These are phyloP conservation scores for Ectropis grisescens DNA, from an alignment of 1,140 invertebrate genomes.

Conservation along the genomic window DNA sequence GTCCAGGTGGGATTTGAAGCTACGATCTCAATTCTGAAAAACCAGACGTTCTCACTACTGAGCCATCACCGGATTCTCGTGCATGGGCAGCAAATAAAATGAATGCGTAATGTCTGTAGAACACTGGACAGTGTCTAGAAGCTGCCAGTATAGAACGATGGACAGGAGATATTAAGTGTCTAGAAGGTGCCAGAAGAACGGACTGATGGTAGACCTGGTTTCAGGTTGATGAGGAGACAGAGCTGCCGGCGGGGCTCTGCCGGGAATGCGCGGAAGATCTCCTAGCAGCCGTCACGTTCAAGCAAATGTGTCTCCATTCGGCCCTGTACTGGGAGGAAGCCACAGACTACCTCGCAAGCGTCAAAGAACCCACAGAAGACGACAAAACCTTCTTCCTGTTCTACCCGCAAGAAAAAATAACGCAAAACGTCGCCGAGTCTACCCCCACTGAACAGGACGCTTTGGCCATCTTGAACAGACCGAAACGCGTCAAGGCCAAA, in stretches of 20 bases:
- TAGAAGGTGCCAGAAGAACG: no score
- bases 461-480: constrained; percentile 14
- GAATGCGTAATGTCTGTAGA: no score
- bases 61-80: no score
- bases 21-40: no score
- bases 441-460: constrained; percentile 9
- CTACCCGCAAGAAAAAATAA: constrained; percentile 20
- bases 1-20: no score
- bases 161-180: no score
- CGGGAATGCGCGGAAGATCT: constrained; percentile 24
- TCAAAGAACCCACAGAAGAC: constrained; percentile 14
- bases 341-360: constrained; percentile 10
- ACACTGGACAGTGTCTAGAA: no score
- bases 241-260: constrained; percentile 35
- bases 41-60: no score
- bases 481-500: neutral
- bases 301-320: constrained; percentile 22
- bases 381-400: constrained; percentile 29
- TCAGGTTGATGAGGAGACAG: constrained; percentile 39
- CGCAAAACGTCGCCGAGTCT: constrained; percentile 6
- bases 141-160: no score
- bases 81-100: no score
- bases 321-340: constrained; percentile 21
- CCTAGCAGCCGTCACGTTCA: constrained; percentile 25
- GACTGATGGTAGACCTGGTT: constrained; percentile 47